Base-by-base conservation (phyloP, 1,140 invertebrate species). In the Apis dorsata region DNA sequence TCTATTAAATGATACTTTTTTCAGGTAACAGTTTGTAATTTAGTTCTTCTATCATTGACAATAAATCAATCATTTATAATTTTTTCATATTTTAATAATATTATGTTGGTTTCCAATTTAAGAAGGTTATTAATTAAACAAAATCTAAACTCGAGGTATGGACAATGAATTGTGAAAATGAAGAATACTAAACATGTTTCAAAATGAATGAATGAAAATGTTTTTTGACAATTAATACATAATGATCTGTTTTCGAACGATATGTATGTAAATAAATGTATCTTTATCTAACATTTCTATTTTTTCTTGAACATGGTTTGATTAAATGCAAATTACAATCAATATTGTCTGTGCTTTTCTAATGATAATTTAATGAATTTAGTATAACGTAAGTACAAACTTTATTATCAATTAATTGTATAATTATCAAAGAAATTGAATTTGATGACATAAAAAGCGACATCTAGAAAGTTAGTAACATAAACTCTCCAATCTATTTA, bases 401-500 rank as follows among this genome's bases (percentile, higher is more conserved):
- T 65, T 8, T n/a, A 49, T 57, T 57, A 63, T 10, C 73, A 24
- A n/a, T n/a, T 21, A 28, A 51, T 19, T 15, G 21, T 13, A 17
- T 49, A 19, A n/a, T 66, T 15, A 17, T 53, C 13, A 28, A 55
- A 24, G 51, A 68, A 55, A 24, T 11, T 9, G 15, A 59, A 59
- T 24, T 55, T n/a, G 28, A 28, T 69, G 9, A 53, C 15, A 51
- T 12, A 28, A 19, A 21, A 21, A 55, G 79, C 63, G 79, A 81
- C 79, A 81, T 81, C 79, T 81, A 7, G n/a, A 60, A 51, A 51
- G 24, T 28, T 76, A 17, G 1, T 3, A 34, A 53, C 34, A 13
- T 44, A 59, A 49, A 55, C 12, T 34, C 13, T n/a, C 49, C 59
- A 28, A 53, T 79, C 44, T 34, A 19, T 11, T 19, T 51, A 1